Conservation (phyloP, 1,140 invertebrate genomes). For the Lutraria rhynchaena region DNA sequence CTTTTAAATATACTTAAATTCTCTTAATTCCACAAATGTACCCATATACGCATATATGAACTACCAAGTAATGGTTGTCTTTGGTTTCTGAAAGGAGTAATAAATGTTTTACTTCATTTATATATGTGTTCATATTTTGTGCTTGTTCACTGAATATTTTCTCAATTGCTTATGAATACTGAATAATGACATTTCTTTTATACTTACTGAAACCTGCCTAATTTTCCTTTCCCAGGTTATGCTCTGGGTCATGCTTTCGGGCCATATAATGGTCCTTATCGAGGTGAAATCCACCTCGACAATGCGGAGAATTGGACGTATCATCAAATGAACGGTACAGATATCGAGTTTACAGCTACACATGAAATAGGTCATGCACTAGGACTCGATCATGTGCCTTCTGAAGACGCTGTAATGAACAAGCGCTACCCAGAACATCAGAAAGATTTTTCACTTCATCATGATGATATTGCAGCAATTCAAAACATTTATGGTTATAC, state of each 20-base stretch:
- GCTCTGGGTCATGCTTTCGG: conserved; percentile 78
- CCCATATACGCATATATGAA: no score
- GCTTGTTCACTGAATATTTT: no score
- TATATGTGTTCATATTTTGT: no score
- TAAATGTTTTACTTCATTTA: no score
- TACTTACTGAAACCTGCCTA: no score
- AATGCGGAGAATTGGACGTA: conserved; percentile 73
- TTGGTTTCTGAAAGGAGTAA: no score
- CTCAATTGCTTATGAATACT: no score
- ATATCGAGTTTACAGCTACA: conserved; percentile 61
- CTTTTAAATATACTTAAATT: no score
- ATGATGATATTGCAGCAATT: conserved; percentile 94
- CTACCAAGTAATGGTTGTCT: no score
- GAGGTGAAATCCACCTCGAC: conserved; percentile 83
- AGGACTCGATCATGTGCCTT: conserved; percentile 59
- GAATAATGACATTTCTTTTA: no score
- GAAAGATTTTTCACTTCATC: conserved; percentile 85
- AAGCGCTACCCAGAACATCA: conserved; percentile 50
- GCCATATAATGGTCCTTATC: conserved; percentile 85
- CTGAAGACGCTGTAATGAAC: conserved; percentile 59
- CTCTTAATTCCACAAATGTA: no score
- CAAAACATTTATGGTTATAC: conserved; percentile 81
- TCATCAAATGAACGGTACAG: conserved; percentile 2
- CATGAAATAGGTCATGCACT: conserved; percentile 71
- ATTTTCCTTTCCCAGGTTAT: no score